Evolutionary conservation across 1,140 invertebrate genomes (phyloP).

Genomic region (Drosophila nannoptera): DNA sequence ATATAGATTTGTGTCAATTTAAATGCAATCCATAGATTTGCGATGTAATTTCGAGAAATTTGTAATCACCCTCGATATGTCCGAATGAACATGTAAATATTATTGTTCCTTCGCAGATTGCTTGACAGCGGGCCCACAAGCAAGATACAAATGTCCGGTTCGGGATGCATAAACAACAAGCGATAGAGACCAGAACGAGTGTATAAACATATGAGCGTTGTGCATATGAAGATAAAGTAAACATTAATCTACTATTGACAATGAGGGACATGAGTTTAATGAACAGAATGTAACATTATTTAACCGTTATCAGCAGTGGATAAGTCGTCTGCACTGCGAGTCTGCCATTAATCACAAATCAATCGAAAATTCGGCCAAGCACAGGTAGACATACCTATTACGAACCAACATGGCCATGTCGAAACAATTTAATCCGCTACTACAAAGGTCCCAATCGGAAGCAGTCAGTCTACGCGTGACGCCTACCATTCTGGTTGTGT

Average conservation of each 20-base stretch:
- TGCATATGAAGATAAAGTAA: slow-evolving; percentile 44
- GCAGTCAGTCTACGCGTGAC: slow-evolving; percentile 56
- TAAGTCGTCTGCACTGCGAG: slow-evolving; percentile 11
- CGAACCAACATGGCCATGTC: neutral
- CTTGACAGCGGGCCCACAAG: slow-evolving; percentile 31
- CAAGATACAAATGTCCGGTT: slow-evolving; percentile 57
- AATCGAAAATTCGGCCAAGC: neutral
- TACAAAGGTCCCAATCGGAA: slow-evolving; percentile 61
- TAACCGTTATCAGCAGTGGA: neutral
- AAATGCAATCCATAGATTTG: too few species aligned
- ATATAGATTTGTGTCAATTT: neutral
- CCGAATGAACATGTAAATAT: slow-evolving; percentile 56
- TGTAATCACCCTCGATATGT: slow-evolving; percentile 8
- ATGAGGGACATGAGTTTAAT: slow-evolving; percentile 7
- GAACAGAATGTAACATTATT: neutral
- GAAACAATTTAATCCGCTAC: slow-evolving; percentile 40
- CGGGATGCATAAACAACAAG: slow-evolving; percentile 45
- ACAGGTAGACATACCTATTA: neutral
- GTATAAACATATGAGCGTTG: slow-evolving; percentile 1
- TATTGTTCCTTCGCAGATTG: slow-evolving; percentile 42
- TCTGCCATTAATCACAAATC: neutral
- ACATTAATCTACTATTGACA: slow-evolving; percentile 5
- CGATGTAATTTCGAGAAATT: neutral
- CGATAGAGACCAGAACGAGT: slow-evolving; percentile 37
- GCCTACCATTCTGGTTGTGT: slow-evolving; percentile 3